Percentiles rank a stretch among this genome's conserved stretches.
Conservation (phyloP, 1,140 invertebrate species). For the Zaprionus taronus region DNA sequence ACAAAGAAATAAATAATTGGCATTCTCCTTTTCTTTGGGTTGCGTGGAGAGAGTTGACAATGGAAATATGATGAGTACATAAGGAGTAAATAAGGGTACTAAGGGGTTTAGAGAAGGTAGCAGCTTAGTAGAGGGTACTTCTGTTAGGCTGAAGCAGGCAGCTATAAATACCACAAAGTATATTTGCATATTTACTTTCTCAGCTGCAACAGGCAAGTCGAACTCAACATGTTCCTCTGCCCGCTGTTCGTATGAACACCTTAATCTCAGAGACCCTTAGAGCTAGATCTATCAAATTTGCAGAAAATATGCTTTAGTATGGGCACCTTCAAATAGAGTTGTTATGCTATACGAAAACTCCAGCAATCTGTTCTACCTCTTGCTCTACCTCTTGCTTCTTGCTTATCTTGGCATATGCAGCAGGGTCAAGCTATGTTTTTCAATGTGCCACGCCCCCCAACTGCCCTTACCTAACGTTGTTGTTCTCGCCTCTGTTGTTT, state of each 20-base stretch:
- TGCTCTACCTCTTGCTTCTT: neutral
- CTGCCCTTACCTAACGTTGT: neutral
- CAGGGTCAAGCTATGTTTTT: constrained; percentile 32
- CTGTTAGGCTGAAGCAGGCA: too few species aligned
- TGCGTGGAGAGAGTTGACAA: neutral
- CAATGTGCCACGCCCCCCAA: constrained; percentile 27
- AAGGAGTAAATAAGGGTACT: too few species aligned
- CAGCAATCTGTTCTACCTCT: too few species aligned
- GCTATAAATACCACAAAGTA: fast-evolving
- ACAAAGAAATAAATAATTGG: constrained; percentile 1
- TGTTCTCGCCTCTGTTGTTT: constrained; percentile 1
- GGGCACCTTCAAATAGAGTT: too few species aligned
- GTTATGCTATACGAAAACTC: too few species aligned
- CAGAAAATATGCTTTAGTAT: neutral
- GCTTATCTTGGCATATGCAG: neutral
- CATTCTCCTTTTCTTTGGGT: neutral
- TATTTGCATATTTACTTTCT: too few species aligned
- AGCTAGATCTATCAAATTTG: neutral
- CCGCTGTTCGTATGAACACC: neutral
- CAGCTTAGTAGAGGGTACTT: too few species aligned
- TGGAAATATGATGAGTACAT: neutral
- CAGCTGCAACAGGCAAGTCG: too few species aligned
- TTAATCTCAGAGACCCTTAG: neutral
- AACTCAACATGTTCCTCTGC: neutral
- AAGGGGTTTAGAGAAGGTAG: too few species aligned